phyloP scores from a whole-genome alignment of 64 coral and sea anemone genomes.

The Pachyseris speciosa region DNA sequence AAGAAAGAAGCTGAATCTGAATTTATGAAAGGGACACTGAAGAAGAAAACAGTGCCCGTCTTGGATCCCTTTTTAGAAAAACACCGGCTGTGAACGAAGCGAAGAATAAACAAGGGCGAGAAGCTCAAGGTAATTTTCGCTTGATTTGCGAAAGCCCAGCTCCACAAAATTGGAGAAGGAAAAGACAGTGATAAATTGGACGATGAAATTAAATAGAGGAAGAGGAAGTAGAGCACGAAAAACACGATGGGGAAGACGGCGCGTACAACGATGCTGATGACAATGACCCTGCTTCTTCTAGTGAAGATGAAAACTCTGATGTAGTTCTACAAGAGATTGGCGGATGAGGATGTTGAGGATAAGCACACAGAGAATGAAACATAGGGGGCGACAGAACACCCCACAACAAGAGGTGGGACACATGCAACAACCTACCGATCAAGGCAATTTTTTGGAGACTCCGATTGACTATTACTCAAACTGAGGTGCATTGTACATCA shows the following conservation, averaged over 20 bases:
- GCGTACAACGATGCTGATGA: background rate
- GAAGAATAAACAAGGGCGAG: background rate
- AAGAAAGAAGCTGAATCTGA: background rate
- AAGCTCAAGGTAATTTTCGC: conserved; percentile 17
- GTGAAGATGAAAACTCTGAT: background rate
- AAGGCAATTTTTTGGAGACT: background rate
- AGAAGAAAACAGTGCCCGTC: conserved; percentile 23
- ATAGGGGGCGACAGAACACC: no score
- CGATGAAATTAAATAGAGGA: conserved; percentile 2
- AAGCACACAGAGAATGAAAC: no score
- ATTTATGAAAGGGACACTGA: conserved; percentile 17
- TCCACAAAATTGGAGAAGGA: background rate
- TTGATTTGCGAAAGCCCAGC: conserved; percentile 35
- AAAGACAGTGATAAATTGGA: background rate
- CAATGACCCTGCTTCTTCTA: background rate
- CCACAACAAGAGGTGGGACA: no score
- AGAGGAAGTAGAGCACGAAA: background rate
- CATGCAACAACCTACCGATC: conserved; percentile 1
- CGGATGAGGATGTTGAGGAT: conserved; percentile 6
- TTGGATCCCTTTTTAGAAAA: background rate
- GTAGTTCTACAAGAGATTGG: conserved; percentile 37
- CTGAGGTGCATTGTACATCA: background rate
- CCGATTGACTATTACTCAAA: background rate
- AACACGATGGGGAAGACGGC: background rate
- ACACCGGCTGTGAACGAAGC: background rate